Conservation (phyloP, 2,888 invertebrate genomes). For the Pyrrhia umbra region DNA sequence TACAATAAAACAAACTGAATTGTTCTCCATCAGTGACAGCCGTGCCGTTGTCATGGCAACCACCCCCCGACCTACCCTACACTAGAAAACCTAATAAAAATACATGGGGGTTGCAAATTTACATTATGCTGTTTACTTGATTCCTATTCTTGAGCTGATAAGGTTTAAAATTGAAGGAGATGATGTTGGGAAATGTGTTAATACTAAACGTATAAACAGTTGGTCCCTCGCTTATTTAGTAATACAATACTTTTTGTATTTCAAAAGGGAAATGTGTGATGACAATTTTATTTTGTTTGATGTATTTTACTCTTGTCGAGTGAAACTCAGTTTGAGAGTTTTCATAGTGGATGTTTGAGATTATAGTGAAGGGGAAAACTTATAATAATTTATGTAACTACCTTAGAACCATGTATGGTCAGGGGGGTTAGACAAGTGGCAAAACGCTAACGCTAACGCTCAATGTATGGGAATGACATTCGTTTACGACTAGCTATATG, state of each 20-base stretch:
- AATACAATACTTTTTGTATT: slow-evolving; percentile 73
- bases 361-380: background rate
- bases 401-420: too few relatives aligned
- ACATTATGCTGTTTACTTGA: slow-evolving; percentile 20
- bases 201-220: slow-evolving; percentile 70
- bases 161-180: slow-evolving; percentile 3
- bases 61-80: slow-evolving; percentile 71
- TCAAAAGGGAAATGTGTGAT: slow-evolving; percentile 64
- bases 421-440: too few relatives aligned
- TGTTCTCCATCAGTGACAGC: slow-evolving; percentile 60
- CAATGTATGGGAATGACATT: too few relatives aligned
- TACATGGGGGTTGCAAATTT: slow-evolving; percentile 55
- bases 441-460: too few relatives aligned
- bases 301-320: slow-evolving; percentile 46
- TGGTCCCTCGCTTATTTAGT: slow-evolving; percentile 77
- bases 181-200: slow-evolving; percentile 23
- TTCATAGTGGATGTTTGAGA: background rate
- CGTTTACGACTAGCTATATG: too few relatives aligned
- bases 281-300: slow-evolving; percentile 63
- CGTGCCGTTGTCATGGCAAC: slow-evolving; percentile 73
- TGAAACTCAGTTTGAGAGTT: slow-evolving; percentile 5
- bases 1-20: slow-evolving; percentile 57
- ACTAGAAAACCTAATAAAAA: slow-evolving; percentile 69
- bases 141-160: background rate
- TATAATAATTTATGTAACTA: too few relatives aligned